These are phyloP conservation scores for Ctena decussata DNA, from an alignment of 2,888 invertebrate genomes.

Conservation along the genomic window DNA sequence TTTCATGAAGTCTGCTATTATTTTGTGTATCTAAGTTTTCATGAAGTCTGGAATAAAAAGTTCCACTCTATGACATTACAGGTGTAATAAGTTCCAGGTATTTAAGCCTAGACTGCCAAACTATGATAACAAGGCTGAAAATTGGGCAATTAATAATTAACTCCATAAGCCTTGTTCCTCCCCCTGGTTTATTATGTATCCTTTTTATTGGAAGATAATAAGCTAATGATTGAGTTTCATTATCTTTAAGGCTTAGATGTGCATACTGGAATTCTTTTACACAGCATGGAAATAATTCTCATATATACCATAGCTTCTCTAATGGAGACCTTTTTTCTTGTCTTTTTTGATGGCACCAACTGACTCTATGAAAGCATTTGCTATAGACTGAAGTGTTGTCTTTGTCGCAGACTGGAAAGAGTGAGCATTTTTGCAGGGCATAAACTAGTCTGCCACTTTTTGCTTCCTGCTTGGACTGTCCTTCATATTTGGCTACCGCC, in stretches of 20 bases:
- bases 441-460: too few species aligned
- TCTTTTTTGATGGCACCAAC: too few species aligned
- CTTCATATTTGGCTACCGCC: too few species aligned
- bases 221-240: conserved; percentile 4
- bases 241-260: neutral
- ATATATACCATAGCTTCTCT: too few species aligned
- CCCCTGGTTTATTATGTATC: conserved; percentile 9
- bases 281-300: too few species aligned
- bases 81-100: conserved; percentile 5
- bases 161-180: conserved; percentile 9
- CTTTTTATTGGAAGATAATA: conserved; percentile 9
- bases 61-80: neutral
- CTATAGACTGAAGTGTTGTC: too few species aligned
- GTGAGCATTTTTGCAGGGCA: too few species aligned
- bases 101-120: neutral
- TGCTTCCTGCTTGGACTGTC: too few species aligned
- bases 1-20: too few species aligned
- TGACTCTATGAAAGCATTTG: too few species aligned
- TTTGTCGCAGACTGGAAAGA: too few species aligned
- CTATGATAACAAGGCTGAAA: neutral
- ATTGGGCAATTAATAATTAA: conserved; percentile 11
- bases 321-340: too few species aligned
- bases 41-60: neutral
- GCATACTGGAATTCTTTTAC: neutral
- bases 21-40: neutral